Evolutionary conservation across 2,113 vertebrate genomes (phyloP).

Genomic region (Eclectus roratus): DNA sequence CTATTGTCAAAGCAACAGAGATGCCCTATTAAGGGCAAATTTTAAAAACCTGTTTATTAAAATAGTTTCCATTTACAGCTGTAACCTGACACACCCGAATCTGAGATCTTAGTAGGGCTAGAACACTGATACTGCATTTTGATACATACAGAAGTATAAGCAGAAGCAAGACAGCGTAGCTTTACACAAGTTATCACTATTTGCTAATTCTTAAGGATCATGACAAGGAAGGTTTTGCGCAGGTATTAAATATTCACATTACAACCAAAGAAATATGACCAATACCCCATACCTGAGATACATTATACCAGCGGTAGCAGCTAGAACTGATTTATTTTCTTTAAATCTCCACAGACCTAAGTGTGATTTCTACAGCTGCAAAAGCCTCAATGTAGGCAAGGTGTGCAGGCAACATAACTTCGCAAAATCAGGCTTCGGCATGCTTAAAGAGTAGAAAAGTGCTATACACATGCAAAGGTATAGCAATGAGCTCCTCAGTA

Average conservation of each 20-base stretch:
- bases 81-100: background rate
- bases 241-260: conserved; percentile 39
- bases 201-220: conserved; percentile 21
- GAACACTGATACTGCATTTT: background rate
- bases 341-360: background rate
- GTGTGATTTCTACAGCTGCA: background rate
- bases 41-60: conserved; percentile 21
- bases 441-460: background rate
- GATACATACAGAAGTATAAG: background rate
- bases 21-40: background rate
- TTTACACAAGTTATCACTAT: background rate
- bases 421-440: background rate
- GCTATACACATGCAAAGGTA: background rate
- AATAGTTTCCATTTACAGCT: conserved; percentile 30
- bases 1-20: background rate
- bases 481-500: background rate
- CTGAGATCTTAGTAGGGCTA: background rate
- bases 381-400: background rate
- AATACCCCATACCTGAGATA: conserved; percentile 48
- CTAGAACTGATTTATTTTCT: background rate
- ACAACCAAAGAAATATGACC: background rate
- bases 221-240: background rate
- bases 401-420: background rate
- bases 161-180: background rate
- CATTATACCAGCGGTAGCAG: conserved; percentile 12